A percentile compares a stretch with the other conserved stretches of the same genome.
Conservation (phyloP, 2,888 invertebrate genomes). For the Ametastegia equiseti region DNA sequence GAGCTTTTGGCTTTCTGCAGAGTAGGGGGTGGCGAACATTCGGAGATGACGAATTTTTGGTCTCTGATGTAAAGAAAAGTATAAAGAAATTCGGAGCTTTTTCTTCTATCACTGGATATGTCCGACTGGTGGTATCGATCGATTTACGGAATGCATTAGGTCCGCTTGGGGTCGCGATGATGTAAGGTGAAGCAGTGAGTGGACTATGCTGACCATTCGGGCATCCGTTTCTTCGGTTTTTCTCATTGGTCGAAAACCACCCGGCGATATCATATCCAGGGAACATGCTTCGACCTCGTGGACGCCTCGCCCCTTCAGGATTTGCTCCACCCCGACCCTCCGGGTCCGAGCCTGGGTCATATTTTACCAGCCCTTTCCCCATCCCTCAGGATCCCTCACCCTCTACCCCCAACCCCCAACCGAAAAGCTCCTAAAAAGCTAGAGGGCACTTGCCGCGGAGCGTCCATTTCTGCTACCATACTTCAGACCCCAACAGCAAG, state of each 20-base stretch:
- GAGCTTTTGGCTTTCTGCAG: too few relatives aligned
- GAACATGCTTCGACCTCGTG: conserved; percentile 36
- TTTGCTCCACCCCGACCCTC: conserved; percentile 43
- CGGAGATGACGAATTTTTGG: too few relatives aligned
- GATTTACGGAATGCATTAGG: background rate
- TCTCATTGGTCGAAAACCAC: conserved; percentile 32
- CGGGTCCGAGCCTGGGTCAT: conserved; percentile 26
- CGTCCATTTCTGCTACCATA: conserved; percentile 27
- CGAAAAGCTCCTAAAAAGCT: conserved; percentile 17
- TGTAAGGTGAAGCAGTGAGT: background rate
- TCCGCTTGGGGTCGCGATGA: background rate
- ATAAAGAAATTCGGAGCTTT: too few relatives aligned
- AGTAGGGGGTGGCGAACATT: too few relatives aligned
- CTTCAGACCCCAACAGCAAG: background rate
- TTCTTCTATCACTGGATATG: background rate
- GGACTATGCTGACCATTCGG: conserved; percentile 12
- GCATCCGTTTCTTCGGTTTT: background rate
- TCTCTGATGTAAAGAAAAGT: too few relatives aligned
- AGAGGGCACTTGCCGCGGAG: conserved; percentile 10
- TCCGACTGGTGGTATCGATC: background rate
- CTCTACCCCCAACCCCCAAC: background rate
- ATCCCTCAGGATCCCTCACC: background rate
- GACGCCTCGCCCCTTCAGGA: conserved; percentile 43
- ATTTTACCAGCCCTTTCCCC: conserved; percentile 39
- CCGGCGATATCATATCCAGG: conserved; percentile 42